Percentiles rank a stretch among this genome's conserved stretches.
Conservation (phyloP, 2,888 invertebrate species). For the Melanotus villosus region DNA sequence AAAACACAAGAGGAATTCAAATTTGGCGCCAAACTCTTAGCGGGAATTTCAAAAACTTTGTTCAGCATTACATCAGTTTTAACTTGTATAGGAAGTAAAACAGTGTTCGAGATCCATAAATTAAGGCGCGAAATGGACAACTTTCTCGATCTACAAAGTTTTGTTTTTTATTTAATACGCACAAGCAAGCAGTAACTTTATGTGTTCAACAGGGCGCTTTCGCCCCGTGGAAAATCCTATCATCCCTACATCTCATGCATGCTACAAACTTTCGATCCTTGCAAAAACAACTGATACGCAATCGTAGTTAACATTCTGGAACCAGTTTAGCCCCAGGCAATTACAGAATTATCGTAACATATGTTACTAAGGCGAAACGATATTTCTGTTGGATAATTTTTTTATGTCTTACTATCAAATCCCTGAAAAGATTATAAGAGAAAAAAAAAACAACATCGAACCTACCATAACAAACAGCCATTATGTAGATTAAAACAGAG, state of each 20-base stretch:
- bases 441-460: constrained; percentile 41
- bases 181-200: too few relatives aligned
- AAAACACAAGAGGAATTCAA: not conserved
- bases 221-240: too few relatives aligned
- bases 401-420: too few relatives aligned
- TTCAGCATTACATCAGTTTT: too few relatives aligned
- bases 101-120: not conserved
- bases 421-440: too few relatives aligned
- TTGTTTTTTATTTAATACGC: too few relatives aligned
- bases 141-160: constrained; percentile 17
- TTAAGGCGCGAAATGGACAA: not conserved
- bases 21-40: too few relatives aligned
- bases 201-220: too few relatives aligned
- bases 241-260: too few relatives aligned
- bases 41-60: not conserved
- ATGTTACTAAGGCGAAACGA: not conserved
- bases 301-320: not conserved
- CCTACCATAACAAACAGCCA: constrained; percentile 67
- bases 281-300: too few relatives aligned
- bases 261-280: too few relatives aligned
- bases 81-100: too few relatives aligned
- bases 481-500: constrained; percentile 52
- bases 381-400: not conserved
- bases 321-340: constrained; percentile 4
- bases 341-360: not conserved